phyloP scores from a whole-genome alignment of 2,113 vertebrate species.

The Mionectes macconnelli region DNA sequence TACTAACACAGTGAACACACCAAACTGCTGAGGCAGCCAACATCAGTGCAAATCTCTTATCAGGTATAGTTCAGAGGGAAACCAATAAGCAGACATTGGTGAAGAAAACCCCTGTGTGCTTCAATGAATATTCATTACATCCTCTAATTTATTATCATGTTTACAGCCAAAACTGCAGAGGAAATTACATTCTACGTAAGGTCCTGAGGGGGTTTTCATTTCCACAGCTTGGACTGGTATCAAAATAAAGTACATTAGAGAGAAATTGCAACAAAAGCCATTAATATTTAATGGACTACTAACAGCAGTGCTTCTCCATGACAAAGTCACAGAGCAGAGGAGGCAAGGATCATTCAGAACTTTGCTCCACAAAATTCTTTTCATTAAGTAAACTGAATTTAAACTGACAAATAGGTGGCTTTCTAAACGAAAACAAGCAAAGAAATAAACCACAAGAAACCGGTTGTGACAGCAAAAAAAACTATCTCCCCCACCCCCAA shows the following conservation, averaged over 20 bases:
- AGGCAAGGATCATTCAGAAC: neutral
- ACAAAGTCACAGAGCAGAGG: neutral
- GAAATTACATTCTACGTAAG: conserved; percentile 64
- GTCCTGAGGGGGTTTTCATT: conserved; percentile 48
- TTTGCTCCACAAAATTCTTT: neutral
- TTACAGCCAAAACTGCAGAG: conserved; percentile 69
- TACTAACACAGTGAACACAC: neutral
- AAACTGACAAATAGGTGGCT: neutral
- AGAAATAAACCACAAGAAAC: neutral
- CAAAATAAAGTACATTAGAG: conserved; percentile 72
- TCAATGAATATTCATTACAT: conserved; percentile 67
- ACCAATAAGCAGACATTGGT: neutral
- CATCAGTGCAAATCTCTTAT: neutral
- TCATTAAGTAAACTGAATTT: neutral
- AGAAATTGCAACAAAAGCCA: conserved; percentile 22
- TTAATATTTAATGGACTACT: conserved; percentile 71
- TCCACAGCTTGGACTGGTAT: conserved; percentile 55
- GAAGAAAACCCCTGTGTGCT: neutral
- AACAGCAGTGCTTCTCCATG: conserved; percentile 24
- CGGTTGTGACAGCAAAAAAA: neutral
- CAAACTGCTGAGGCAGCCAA: neutral
- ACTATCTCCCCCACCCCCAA: too few species aligned
- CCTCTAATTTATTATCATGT: conserved; percentile 71
- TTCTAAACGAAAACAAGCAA: neutral
- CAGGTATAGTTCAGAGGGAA: neutral